Base-by-base conservation (phyloP, 2,888 invertebrate species). In the Coecobrya sp. region DNA sequence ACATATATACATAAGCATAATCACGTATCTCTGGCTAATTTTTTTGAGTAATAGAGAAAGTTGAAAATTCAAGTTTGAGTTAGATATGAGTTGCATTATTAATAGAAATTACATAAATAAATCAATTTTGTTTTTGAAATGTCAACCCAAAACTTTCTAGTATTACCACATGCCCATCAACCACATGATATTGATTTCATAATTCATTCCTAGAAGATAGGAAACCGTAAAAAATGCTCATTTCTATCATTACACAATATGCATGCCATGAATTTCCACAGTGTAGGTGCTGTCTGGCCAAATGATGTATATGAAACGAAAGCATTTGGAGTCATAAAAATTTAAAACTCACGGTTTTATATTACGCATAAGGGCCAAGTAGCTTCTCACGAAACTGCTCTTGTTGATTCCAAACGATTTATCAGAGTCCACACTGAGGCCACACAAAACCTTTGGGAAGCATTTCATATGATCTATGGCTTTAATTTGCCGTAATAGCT, bases 401-500 rank as follows among this genome's bases (percentile, higher is more conserved):
- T 92, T 92, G 86, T 91, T 93, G 81, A 87, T 92, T 68, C 89
- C 90, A 68, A 87, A 90, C 25, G 89, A 79, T 87, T 93, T 89
- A 59, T 92, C 92, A 42, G 93, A 92, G 68, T 93, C 93, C 70
- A 93, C 93, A 52, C 92, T 92, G 42, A 93, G 92, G 25, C 93
- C 93, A 55, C 93, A 93, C 7, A 93, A 65, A 52, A 93, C 93
- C 90, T 93, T 93, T 19, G 93, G 93, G 82, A 93, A 93, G 45
- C 93, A 93, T 88, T 92, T 93, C 92, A 92, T 92, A 88, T 93
- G 93, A 91, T 93, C 93, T 85, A 92, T 90, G 70, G 90, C 87
- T 70, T 93, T 92, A 85, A 93, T 93, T 91, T 93, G 92, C 45
- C 92, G 90, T 27, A 93, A 85, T 45, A 93, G 82, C 55, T 92